Base-by-base conservation (phyloP, 2,797 vertebrate species). In the Chloroceryle inda region DNA sequence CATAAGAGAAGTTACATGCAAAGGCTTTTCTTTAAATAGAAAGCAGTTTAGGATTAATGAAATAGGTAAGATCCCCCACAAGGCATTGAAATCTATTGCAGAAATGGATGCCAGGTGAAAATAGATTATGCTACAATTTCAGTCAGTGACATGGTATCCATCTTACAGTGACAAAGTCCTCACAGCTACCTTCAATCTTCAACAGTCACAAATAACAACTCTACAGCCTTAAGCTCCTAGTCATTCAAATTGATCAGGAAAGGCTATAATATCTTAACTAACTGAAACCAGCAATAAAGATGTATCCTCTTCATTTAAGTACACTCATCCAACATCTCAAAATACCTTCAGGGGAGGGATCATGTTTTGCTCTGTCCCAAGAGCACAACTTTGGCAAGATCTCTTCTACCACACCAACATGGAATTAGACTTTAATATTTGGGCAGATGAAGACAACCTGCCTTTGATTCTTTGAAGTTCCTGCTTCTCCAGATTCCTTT, bases 121-220 rank as follows among this genome's bases (percentile, higher is more conserved):
- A 81, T 0, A 29, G 38, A 0, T 45, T 62, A 58, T 10, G 35
- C 9, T 59, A 27, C 35, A 35, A 22, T 31, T 31, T 11, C 56
- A 87, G 33, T 40, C 14, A 72, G 17, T 63, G 33, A 62, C 16
- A 10, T 29, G 24, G 26, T 18, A 78, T 31, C 53, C n/a, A 13
- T 79, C 40, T 63, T 69, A 29, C 22, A 80, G 13, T 59, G 33
- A 88, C 6, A 5, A 24, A 74, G 16, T 40, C 33, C 45, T 88
- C 67, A 59, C 10, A 78, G 47, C n/a, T 64, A 75, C 10, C 44
- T 82, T 40, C 61, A 67, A 0, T 66, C 47, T 66, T 58, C 49
- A 64, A 40, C 4, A 78, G 17, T 35, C 50, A 77, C 18, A 76
- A 84, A 62, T 20, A 88, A 31, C 16, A 81, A 53, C 11, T 38